phyloP scores from a whole-genome alignment of 37 sponge, comb jelly and placozoan species.

The Diacarnus erythraeanus region DNA sequence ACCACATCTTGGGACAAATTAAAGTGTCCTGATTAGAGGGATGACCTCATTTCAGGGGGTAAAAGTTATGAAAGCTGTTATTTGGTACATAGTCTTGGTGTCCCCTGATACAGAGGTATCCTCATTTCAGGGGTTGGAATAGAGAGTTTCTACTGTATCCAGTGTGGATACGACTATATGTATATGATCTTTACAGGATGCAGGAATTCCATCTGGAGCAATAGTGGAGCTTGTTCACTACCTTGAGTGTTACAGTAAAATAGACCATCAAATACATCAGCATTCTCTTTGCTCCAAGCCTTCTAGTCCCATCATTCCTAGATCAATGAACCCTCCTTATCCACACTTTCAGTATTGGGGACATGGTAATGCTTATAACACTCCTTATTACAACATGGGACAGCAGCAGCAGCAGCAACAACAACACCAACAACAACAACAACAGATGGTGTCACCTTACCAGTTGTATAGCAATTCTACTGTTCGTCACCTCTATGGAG shows the following conservation, averaged over 20 bases:
- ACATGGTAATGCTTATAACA: not conserved
- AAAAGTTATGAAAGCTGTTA: not conserved
- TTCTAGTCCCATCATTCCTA: not conserved
- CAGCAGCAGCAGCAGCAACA: not conserved
- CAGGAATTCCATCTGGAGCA: constrained; percentile 11
- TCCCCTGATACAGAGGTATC: too few species aligned
- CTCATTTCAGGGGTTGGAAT: too few species aligned
- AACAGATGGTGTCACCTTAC: not conserved
- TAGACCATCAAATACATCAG: not conserved
- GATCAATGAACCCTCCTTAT: not conserved
- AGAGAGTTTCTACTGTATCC: too few species aligned
- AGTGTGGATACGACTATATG: too few species aligned
- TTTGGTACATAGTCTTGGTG: not conserved
- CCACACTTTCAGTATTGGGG: not conserved
- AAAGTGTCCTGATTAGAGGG: too few species aligned
- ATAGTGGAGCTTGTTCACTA: not conserved
- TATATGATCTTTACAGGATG: not conserved
- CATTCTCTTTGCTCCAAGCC: not conserved
- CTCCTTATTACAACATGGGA: not conserved
- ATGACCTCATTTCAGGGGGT: too few species aligned
- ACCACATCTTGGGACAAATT: not conserved
- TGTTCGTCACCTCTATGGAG: not conserved
- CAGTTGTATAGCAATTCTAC: not conserved
- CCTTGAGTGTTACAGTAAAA: not conserved
- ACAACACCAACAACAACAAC: not conserved